phyloP scores from a whole-genome alignment of 2,113 vertebrate genomes.

The Seriola dumerili region DNA sequence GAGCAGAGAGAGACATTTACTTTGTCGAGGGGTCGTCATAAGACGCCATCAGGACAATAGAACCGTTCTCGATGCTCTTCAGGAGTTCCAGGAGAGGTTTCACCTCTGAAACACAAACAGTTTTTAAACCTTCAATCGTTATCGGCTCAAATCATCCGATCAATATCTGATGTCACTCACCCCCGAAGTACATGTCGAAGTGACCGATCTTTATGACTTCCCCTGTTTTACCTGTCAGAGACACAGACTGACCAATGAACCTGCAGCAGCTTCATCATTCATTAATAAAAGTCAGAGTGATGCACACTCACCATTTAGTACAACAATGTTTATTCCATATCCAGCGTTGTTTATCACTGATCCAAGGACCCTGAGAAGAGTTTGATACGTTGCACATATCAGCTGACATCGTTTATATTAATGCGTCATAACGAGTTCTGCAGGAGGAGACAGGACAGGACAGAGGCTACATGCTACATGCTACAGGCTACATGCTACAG shows the following conservation, averaged over 20 bases:
- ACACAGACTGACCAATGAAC: background rate
- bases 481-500: too few species aligned
- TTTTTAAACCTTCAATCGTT: background rate
- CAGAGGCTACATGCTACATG: too few species aligned
- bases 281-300: background rate
- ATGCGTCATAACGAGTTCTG: too few species aligned
- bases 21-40: slow-evolving; percentile 91
- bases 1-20: slow-evolving; percentile 75
- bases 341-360: slow-evolving; percentile 87
- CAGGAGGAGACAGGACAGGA: too few species aligned
- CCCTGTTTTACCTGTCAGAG: slow-evolving; percentile 87
- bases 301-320: slow-evolving; percentile 86
- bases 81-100: slow-evolving; percentile 87
- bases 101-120: slow-evolving; percentile 84
- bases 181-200: slow-evolving; percentile 90
- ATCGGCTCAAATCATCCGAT: background rate
- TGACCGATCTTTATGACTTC: slow-evolving; percentile 80
- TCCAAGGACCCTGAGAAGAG: slow-evolving; percentile 87
- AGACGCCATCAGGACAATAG: slow-evolving; percentile 89
- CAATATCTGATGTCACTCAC: slow-evolving; percentile 74
- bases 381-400: background rate
- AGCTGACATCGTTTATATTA: background rate
- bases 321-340: slow-evolving; percentile 89
- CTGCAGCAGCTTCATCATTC: background rate
- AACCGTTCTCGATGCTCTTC: slow-evolving; percentile 85